These are phyloP conservation scores for Pelusios castaneus DNA, from an alignment of 2,113 vertebrate species.

Conservation along the genomic window DNA sequence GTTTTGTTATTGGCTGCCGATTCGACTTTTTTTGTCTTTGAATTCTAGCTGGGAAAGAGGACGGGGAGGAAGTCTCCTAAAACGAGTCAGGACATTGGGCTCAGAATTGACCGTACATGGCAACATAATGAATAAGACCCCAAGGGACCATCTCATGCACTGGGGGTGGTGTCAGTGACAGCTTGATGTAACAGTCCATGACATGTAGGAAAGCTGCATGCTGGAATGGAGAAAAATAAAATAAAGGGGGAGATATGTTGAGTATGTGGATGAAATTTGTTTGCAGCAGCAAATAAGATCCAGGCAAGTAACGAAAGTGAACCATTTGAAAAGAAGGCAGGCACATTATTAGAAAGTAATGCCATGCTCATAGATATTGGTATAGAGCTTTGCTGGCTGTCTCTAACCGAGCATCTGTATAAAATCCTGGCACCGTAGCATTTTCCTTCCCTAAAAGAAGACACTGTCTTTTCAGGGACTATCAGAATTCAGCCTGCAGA, in stretches of 20 bases:
- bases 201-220: not conserved
- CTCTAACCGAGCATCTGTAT: not conserved
- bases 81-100: not conserved
- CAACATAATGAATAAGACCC: not conserved
- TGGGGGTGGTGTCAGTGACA: not conserved
- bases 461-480: not conserved
- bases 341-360: not conserved
- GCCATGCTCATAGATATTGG: not conserved
- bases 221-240: not conserved
- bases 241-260: not conserved
- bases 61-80: not conserved
- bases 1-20: not conserved
- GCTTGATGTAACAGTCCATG: not conserved
- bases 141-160: not conserved
- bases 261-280: not conserved
- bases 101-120: not conserved
- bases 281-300: not conserved
- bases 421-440: not conserved
- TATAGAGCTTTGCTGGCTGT: not conserved
- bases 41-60: not conserved
- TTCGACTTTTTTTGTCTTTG: not conserved
- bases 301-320: not conserved
- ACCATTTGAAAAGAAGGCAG: not conserved
- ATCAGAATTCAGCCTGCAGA: not conserved
- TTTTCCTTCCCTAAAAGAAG: not conserved